Conservation (phyloP, 2,797 vertebrate genomes). For the Sebastiscus albofasciatus region DNA sequence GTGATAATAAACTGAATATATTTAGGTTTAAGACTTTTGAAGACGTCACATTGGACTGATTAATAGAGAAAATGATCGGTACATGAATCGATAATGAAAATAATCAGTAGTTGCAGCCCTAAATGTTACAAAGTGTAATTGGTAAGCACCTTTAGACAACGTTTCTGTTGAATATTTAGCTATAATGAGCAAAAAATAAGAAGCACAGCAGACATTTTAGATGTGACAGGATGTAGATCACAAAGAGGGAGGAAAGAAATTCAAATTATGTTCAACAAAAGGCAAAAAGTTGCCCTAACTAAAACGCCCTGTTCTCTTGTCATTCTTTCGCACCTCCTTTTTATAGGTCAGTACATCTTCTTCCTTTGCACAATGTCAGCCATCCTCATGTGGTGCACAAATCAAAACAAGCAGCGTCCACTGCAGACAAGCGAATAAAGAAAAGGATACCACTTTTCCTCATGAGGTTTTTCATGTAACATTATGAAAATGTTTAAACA, state of each 20-base stretch:
- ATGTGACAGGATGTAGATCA: background rate
- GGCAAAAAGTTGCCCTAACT: background rate
- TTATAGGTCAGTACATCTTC: slow-evolving; percentile 15
- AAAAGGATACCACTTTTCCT: slow-evolving; percentile 19
- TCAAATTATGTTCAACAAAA: background rate
- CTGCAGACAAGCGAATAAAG: background rate
- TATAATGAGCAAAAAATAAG: background rate
- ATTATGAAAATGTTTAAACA: slow-evolving; percentile 8
- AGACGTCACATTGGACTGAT: background rate
- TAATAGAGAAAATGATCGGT: background rate
- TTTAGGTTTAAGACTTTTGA: background rate
- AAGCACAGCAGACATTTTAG: background rate
- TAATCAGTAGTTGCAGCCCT: too few relatives aligned
- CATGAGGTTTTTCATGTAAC: background rate
- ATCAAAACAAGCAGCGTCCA: slow-evolving; percentile 26
- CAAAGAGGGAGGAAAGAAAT: background rate
- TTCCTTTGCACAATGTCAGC: slow-evolving; percentile 16
- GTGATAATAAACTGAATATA: background rate
- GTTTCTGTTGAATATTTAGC: background rate
- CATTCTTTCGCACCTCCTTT: background rate
- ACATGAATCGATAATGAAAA: background rate
- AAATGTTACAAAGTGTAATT: background rate
- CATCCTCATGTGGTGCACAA: slow-evolving; percentile 14
- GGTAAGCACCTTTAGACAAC: background rate
- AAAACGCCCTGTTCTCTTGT: background rate